Evolutionary conservation across 1,140 invertebrate species (phyloP), one percentile per base, ranked within the genome.

Genomic region (Drosophila carrolli): DNA sequence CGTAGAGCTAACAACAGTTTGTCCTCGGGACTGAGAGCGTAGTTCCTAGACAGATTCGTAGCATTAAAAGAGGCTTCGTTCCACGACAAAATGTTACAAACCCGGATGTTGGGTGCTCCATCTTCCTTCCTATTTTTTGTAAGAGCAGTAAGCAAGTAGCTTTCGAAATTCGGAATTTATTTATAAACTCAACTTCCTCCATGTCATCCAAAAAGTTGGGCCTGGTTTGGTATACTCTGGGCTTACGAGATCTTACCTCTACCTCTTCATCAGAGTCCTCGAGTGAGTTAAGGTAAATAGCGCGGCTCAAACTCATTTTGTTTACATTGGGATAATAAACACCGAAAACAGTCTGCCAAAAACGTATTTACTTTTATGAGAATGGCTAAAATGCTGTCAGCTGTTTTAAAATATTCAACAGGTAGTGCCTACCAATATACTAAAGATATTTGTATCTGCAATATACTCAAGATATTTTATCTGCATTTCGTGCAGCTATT

Each of bases 121-220:
- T 13, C 6, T 43, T 16, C 4, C 19, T 13, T 41, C 9, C n/a
- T n/a, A 41, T 41, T 41, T 23, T 56, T 27, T 8, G 9, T 23
- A 56, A 41, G 14, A 56, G 19, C 3, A 23, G 6, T 10, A n/a
- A 23, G 7, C 37, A 41, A 6, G 37, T 41, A 7, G 54, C 6
- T 14, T 43, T 56, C 10, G 54, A 43, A 11, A 43, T 10, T 1
- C 51, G 35, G 19, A 55, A 55, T n/a, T 55, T 55, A n/a, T 13
- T 23, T 38, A 38, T 4, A 10, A 55, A 55, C 35, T 55, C 53
- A 19, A 40, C 5, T n/a, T 38, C 53, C 1, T 55, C 35, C 53
- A 55, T 40, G 5, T 55, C 35, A 8, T 44, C 27, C 2, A 43
- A 19, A 7, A 43, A 56, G 7, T 43, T 56, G 23, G 10, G 6